Evolutionary conservation across 2,888 invertebrate species (phyloP), one percentile per base, ranked within the genome.

Genomic region (Brachyopa scutellaris): DNA sequence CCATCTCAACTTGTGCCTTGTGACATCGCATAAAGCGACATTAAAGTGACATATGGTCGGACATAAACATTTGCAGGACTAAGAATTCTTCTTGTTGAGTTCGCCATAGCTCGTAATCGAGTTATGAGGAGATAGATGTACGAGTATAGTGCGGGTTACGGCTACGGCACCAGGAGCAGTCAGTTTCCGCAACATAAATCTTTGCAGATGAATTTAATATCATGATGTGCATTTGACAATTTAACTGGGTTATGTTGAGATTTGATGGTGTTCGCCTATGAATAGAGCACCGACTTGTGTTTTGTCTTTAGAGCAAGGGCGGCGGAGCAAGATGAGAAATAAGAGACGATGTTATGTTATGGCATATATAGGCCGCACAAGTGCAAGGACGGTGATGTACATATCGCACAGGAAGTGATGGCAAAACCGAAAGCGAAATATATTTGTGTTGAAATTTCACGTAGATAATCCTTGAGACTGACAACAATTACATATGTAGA

Each of bases 1-100:
- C n/a, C 17, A 2, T 59, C 61, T 47, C 29, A 61, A 74, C 47
- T 74, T 80, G 57, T 59, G 55, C 61, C 57, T 51, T 59, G 74
- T 59, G 74, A 57, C 76, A 59, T 76, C 33, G 40, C 53, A 73
- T 55, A 29, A 59, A 40, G 57, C 66, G 23, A 74, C 74, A 74
- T 74, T 74, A 74, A 74, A 76, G 74, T 82, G 80, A 70, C 80
- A 76, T 82, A 76, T 82, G 76, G 80, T 51, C 69, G 51, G 57
- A 82, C 76, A 82, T 82, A 61, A 76, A 76, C 70, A 62, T 74
- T 69, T 57, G 67, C 36, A 38, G 38, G 29, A 38, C 19, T 21
- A 21, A n/a, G 19, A 21, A 51, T 72, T 53, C 51, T 73, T 47
- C 62, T 62, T 73, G 61, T 45, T 29, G 42, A 51, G 38, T 29